Base-by-base conservation (phyloP, 1,140 invertebrate species). In the Acromyrmex heyeri region DNA sequence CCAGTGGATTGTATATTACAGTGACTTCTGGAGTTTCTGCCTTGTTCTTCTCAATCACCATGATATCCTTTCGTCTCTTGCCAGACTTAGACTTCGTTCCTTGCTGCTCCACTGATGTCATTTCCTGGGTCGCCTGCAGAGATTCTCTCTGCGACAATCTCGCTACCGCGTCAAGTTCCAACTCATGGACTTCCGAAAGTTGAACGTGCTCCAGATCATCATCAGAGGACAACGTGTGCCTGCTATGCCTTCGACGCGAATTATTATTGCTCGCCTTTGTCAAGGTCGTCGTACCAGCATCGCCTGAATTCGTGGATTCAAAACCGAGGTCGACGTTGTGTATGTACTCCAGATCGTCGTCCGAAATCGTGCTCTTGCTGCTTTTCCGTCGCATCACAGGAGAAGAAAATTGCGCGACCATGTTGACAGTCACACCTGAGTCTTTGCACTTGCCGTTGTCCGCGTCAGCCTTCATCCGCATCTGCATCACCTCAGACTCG, bases 261-360 rank as follows among this genome's bases (percentile, higher is more conserved):
- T 61, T 30, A 2, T 21, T 30, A 0, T 70, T 67, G 10, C 27
- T 48, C 12, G 10, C 0, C 6, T 38, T 59, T 53, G 76, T 59
- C 12, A 67, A 16, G 21, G 75, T 83, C 1, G 30, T 34, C n/a
- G 48, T 5, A n/a, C 18, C 5, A 14, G 57, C 30, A 12, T 72
- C 57, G 3, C 53, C 18, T 14, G 76, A 83, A 38, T 10, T 61
- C 30, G 21, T 18, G 3, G 76, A 62, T 48, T 77, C 75, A 2
- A 81, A 69, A 0, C 82, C 34, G 0, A 94, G 18, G 14, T 95
- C 94, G 1, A 91, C 91, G 1, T 87, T 82, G 27, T 93, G 86
- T 50, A 95, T 94, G 59, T 95, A 94, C 44, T 95, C 95, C 10
- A 95, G 67, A 50, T 95, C 95, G 4, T 95, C 95, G 30, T 95